A percentile compares a stretch with the other conserved stretches of the same genome.
Conservation (phyloP, 1,140 invertebrate species). For the Pseudomyrmex concolor region DNA sequence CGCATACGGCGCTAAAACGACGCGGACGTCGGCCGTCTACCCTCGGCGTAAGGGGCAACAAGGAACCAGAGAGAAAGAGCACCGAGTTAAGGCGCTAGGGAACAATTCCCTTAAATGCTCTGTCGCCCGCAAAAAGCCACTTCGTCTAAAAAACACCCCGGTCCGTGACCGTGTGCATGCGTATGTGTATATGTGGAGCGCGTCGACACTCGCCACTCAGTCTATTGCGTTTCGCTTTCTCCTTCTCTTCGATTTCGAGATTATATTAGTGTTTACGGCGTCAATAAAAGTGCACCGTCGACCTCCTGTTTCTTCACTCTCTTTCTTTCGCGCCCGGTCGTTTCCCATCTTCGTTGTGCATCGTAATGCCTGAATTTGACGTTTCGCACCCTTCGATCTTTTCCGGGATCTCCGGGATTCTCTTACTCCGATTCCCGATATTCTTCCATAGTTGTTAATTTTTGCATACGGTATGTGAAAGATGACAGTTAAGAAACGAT, state of each 20-base stretch:
- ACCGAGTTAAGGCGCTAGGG: constrained; percentile 75
- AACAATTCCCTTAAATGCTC: constrained; percentile 84
- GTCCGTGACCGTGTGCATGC: constrained; percentile 61
- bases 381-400: background rate
- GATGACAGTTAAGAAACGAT: too few species aligned
- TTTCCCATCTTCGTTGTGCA: constrained; percentile 20
- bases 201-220: constrained; percentile 76
- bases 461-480: background rate
- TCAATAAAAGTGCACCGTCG: constrained; percentile 81
- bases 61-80: constrained; percentile 2
- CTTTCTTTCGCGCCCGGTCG: background rate
- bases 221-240: constrained; percentile 80
- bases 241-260: constrained; percentile 75
- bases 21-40: constrained; percentile 50
- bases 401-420: constrained; percentile 2
- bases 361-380: constrained; percentile 64
- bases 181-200: constrained; percentile 42
- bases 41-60: constrained; percentile 70
- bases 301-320: constrained; percentile 65
- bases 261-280: constrained; percentile 84
- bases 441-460: constrained; percentile 17
- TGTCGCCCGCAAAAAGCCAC: constrained; percentile 83
- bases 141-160: constrained; percentile 82
- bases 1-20: constrained; percentile 55
- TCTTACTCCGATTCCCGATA: background rate